These are phyloP conservation scores for Silurus meridionalis DNA, from an alignment of 2,113 vertebrate species.

Conservation along the genomic window DNA sequence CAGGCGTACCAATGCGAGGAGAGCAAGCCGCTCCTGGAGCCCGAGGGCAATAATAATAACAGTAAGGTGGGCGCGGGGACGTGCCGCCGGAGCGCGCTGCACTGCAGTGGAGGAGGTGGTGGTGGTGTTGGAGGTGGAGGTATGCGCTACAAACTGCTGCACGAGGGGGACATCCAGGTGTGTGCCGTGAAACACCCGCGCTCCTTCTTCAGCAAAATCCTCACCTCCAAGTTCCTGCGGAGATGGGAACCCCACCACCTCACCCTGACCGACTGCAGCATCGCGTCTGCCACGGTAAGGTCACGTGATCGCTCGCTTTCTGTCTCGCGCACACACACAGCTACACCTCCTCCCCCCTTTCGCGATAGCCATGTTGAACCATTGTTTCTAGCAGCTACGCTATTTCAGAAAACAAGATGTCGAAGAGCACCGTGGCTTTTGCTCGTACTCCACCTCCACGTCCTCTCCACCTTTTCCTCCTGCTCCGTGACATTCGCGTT, in stretches of 20 bases:
- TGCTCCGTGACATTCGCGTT: neutral
- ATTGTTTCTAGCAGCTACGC: constrained; percentile 1
- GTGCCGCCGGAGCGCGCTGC: constrained; percentile 83
- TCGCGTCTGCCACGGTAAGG: constrained; percentile 93
- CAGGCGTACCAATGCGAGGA: constrained; percentile 86
- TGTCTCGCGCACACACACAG: neutral
- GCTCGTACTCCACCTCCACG: neutral
- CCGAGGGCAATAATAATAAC: constrained; percentile 76
- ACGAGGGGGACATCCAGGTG: constrained; percentile 98
- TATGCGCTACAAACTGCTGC: constrained; percentile 96
- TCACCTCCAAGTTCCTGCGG: constrained; percentile 94
- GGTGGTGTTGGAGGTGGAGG: neutral
- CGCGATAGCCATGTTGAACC: constrained; percentile 31
- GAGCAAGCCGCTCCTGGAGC: constrained; percentile 88
- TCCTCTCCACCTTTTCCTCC: neutral
- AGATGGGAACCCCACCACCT: constrained; percentile 97
- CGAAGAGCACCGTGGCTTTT: neutral
- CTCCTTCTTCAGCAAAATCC: constrained; percentile 98
- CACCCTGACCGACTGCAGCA: constrained; percentile 87
- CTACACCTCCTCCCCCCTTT: neutral
- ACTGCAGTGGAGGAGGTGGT: constrained; percentile 68
- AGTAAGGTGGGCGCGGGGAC: constrained; percentile 83
- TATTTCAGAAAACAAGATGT: constrained; percentile 24
- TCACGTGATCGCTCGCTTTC: neutral
- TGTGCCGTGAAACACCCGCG: constrained; percentile 94